Conservation (phyloP, 1,140 invertebrate genomes). For the Hylyphantes graminicola region DNA sequence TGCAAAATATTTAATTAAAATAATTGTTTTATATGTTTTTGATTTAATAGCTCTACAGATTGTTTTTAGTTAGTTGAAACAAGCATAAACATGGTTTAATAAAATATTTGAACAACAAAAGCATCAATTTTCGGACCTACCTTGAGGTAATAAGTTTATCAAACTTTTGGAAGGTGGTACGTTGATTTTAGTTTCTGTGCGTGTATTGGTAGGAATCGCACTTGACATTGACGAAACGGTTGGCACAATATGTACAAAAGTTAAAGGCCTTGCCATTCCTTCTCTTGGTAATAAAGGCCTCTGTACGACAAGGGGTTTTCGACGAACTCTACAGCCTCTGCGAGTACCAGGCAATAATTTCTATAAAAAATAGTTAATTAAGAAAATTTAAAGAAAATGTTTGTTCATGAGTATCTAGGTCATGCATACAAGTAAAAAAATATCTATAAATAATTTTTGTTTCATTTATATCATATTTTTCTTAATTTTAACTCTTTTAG, state of each 20-base stretch:
- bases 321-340: slow-evolving; percentile 48
- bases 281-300: slow-evolving; percentile 52
- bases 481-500: too few relatives aligned
- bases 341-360: slow-evolving; percentile 50
- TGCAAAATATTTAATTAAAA: too few relatives aligned
- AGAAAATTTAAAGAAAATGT: too few relatives aligned
- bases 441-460: too few relatives aligned
- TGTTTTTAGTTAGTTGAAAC: too few relatives aligned
- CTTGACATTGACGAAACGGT: slow-evolving; percentile 48
- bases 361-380: slow-evolving; percentile 3
- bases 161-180: slow-evolving; percentile 51
- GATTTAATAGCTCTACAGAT: too few relatives aligned
- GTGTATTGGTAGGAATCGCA: slow-evolving; percentile 40
- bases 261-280: slow-evolving; percentile 56
- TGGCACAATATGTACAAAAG: slow-evolving; percentile 58
- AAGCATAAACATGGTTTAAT: too few relatives aligned
- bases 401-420: too few relatives aligned
- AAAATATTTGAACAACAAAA: too few relatives aligned
- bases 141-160: slow-evolving; percentile 40
- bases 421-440: too few relatives aligned
- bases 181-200: slow-evolving; percentile 23
- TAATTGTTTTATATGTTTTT: too few relatives aligned
- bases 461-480: too few relatives aligned
- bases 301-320: slow-evolving; percentile 54
- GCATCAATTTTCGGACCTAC: slow-evolving; percentile 9